Evolutionary conservation across 2,113 vertebrate genomes (phyloP), one percentile per base, ranked within the genome.

Genomic region (Tychaedon coryphoeus): DNA sequence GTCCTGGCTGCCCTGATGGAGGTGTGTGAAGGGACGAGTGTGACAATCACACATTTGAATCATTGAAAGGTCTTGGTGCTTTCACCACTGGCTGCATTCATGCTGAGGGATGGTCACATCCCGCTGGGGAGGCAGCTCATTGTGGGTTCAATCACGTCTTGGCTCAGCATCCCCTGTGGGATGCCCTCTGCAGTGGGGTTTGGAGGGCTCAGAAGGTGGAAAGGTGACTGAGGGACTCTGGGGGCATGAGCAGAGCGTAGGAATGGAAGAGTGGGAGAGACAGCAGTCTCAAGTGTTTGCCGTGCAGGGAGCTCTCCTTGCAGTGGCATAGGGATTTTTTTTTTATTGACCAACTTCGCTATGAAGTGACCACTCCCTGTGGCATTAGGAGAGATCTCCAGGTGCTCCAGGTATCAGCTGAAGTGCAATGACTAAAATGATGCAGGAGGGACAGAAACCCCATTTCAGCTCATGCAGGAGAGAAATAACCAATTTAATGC

Each of bases 91-190:
- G 24, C 48, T 36, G 23, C 0, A 0, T 65, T 71, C 33, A 6
- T 0, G 0, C 19, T 80, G 76, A 61, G 36, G 34, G 40, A 34
- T 14, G 2, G 10, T n/a, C 65, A 36, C 0, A 0, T n/a, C 47
- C 19, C 28, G 36, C 18, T 15, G 71, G 58, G 60, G 33, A 82
- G 20, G 6, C 22, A 66, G 38, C 22, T 82, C 36, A 23, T 19
- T 19, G 40, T 23, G 38, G 11, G 13, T 33, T 90, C 47, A 42
- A 4, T 14, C n/a, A 34, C 19, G 38, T 34, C 22, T 54, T 0
- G 2, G 24, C 34, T 43, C 42, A 58, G 23, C 2, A 1, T 13
- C 69, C 53, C 26, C 33, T 20, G 20, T 43, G 33, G 34, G 33
- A 22, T 53, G 19, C 14, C 15, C 14, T 76, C 65, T 2, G 9